Base-by-base conservation (phyloP, 2,113 vertebrate genomes). In the Micromys minutus region DNA sequence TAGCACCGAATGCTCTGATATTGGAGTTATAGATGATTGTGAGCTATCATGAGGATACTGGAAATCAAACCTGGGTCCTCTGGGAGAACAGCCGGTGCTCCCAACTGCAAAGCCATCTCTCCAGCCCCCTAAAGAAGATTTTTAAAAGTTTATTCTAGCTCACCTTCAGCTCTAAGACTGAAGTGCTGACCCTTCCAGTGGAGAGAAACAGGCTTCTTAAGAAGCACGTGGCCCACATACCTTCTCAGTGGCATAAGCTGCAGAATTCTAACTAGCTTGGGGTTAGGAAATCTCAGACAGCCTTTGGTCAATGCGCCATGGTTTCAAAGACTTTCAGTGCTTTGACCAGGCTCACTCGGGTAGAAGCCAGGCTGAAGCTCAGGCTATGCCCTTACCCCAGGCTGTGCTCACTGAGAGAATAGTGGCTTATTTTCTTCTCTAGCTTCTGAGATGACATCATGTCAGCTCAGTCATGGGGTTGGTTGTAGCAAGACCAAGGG, bases 191-290 rank as follows among this genome's bases (percentile, higher is more conserved):
- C 85, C 26, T 63, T 26, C 90, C 52, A 57, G 36, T 5, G 22
- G 31, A 59, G 21, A 31, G 65, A 94, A 94, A 42, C 69, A 2
- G 0, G 0, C 65, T 92, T 87, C 92, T 93, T 61, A 71, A 11
- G 87, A 94, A 26, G 2, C 0, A 0, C 39, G 19, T 0, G 59
- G 22, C 45, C 52, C 76, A 24, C 17, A 76, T 77, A 90, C 84
- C 95, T 96, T 97, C 93, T 5, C 59, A 67, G 91, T 67, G 88
- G 80, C 87, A 95, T 80, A 77, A 92, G 6, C 94, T 92, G 86
- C 5, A 29, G 42, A 69, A 59, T 59, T 74, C 57, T 90, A 29
- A 55, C 42, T 34, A 63, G 36, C 16, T 55, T 42, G 19, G 71
- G 65, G 7, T 79, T 65, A 94, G 34, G 61, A 85, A 52, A 79